Percentiles rank a stretch among this genome's conserved stretches.
These are phyloP conservation scores for Lacerta viridis DNA, from an alignment of 2,797 vertebrate species.

Conservation along the genomic window DNA sequence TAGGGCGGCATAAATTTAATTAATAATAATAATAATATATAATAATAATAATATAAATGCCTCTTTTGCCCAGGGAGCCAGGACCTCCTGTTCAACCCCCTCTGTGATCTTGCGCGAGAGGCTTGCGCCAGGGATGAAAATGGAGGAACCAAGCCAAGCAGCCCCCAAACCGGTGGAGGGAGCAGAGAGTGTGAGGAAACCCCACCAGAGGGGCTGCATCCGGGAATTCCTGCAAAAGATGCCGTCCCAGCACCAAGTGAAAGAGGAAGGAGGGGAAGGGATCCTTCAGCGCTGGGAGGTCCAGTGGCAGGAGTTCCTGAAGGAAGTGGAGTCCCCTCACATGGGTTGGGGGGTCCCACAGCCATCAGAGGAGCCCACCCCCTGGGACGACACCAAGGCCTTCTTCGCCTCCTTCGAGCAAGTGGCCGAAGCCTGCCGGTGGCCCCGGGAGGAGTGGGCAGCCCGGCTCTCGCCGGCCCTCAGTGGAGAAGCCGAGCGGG, in stretches of 20 bases:
- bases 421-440: conserved; percentile 16
- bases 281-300: conserved; percentile 27
- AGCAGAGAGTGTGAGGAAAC: not conserved
- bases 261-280: not conserved
- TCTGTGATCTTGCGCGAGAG: not conserved
- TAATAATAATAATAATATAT: too few species aligned
- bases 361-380: not conserved
- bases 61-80: not conserved
- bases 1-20: too few species aligned
- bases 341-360: not conserved
- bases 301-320: conserved; percentile 36
- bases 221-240: conserved; percentile 12
- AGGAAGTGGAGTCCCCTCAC: not conserved
- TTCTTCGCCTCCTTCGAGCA: conserved; percentile 27
- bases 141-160: not conserved
- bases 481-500: not conserved
- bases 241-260: not conserved
- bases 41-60: too few species aligned
- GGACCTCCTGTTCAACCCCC: not conserved
- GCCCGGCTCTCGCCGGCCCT: conserved; percentile 1
- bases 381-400: conserved; percentile 6
- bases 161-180: not conserved
- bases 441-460: conserved; percentile 6
- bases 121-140: conserved; percentile 16
- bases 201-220: not conserved